phyloP scores from a whole-genome alignment of 2,113 vertebrate genomes.

The Parus major region DNA sequence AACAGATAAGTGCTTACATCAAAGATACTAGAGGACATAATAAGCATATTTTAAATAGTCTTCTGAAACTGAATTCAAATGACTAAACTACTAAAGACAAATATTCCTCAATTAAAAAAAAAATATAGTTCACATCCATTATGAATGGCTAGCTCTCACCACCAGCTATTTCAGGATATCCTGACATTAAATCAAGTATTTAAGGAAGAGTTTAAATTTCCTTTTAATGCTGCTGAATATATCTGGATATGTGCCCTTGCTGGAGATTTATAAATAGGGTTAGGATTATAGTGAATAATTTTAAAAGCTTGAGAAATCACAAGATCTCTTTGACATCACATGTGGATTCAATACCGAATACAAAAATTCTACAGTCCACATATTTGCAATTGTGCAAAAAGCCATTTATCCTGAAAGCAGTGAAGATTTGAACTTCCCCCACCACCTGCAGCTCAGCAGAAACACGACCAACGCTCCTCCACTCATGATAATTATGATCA shows the following conservation, averaged over 20 bases:
- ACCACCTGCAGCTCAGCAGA: neutral
- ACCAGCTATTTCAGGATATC: conserved; percentile 31
- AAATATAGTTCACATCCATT: neutral
- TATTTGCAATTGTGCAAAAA: neutral
- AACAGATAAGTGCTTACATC: neutral
- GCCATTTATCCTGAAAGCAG: neutral
- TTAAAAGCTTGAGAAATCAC: conserved; percentile 21
- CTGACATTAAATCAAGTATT: conserved; percentile 32
- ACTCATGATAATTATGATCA: neutral
- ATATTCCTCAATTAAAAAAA: neutral
- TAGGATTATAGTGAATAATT: neutral
- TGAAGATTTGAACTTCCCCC: neutral
- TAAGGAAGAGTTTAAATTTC: neutral
- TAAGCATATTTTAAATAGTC: neutral
- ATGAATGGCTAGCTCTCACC: neutral
- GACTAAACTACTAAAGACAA: neutral
- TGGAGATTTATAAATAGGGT: conserved; percentile 30
- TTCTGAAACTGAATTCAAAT: neutral
- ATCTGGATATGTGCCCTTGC: conserved; percentile 10
- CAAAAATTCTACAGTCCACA: neutral
- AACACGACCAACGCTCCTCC: neutral
- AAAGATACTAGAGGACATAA: conserved; percentile 7
- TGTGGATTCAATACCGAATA: neutral
- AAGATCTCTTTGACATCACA: conserved; percentile 11
- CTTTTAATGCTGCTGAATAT: neutral